Base-by-base conservation (phyloP, 2,888 invertebrate genomes). In the Himalopsyche tibetana region DNA sequence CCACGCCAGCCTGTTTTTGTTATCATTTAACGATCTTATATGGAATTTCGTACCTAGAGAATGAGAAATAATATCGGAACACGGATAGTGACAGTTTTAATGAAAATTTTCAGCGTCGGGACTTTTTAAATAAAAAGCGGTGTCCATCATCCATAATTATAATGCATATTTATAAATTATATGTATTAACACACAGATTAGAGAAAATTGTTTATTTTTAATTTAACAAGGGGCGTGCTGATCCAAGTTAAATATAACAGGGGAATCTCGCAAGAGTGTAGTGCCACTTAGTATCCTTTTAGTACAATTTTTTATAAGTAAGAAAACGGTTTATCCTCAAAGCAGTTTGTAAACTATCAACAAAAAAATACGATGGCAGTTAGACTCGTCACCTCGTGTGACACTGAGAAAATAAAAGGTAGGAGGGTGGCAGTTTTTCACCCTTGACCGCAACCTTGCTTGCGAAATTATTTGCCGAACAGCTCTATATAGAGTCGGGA, bases 371-470 rank as follows among this genome's bases (percentile, higher is more conserved):
- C 12, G 8, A 19, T 63, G 19, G 8, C 19, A 63, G 63, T 63
- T n/a, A 19, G 63, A n/a, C 28, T n/a, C 63, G 8, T 19, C 56
- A 63, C 28, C 1, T 3, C 74, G 12, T 36, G 3, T 74, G 74
- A 36, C 38, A 36, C 38, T 38, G 74, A 38, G 36, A 38, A 36
- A 38, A 74, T 36, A 36, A 36, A 74, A 74, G 12, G 15, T 74
- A 6, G 11, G 38, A 74, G 38, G 74, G 2, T 69, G 28, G 69
- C 69, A 69, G 12, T 36, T 74, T 74, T 74, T 11, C 38, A 74
- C 15, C 36, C 74, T 74, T 74, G 74, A 74, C 74, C 74, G 74
- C 74, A 74, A 74, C 74, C 74, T 74, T 38, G 74, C 15, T 38
- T 74, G 15, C 12, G 74, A 74, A 15, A 36, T 74, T 74, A 74